phyloP scores from a whole-genome alignment of 2,888 invertebrate species.

The Hesperia comma region DNA sequence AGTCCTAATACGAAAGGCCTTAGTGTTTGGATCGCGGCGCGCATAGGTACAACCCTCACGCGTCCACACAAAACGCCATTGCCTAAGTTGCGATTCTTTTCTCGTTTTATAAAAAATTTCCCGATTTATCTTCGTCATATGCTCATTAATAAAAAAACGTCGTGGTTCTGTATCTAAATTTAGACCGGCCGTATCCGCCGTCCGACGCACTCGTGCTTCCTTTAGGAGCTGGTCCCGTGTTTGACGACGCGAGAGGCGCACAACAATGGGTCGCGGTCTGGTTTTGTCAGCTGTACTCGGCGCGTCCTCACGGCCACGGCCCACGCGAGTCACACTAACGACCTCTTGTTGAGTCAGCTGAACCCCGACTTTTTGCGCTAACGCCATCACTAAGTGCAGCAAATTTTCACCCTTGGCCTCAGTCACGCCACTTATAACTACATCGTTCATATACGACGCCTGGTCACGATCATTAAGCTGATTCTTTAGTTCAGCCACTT shows the following conservation, averaged over 20 bases:
- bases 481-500: neutral
- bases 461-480: slow-evolving; percentile 26
- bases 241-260: slow-evolving; percentile 20
- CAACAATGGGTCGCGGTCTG: slow-evolving; percentile 8
- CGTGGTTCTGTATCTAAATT: neutral
- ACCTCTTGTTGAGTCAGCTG: slow-evolving; percentile 5
- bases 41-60: neutral
- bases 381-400: neutral
- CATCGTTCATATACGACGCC: slow-evolving; percentile 9
- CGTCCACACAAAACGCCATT: slow-evolving; percentile 18
- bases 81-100: no score
- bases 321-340: neutral
- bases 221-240: slow-evolving; percentile 12
- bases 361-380: slow-evolving; percentile 11
- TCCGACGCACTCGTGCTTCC: slow-evolving; percentile 29
- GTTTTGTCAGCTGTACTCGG: neutral
- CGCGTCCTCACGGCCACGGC: neutral
- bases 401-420: slow-evolving; percentile 16
- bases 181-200: no score
- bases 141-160: slow-evolving; percentile 25
- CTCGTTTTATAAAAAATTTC: slow-evolving; percentile 20
- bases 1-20: neutral
- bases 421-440: slow-evolving; percentile 9
- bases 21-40: no score
- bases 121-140: slow-evolving; percentile 23